phyloP scores from a whole-genome alignment of 2,113 vertebrate genomes.

The Hepsetus odoe region DNA sequence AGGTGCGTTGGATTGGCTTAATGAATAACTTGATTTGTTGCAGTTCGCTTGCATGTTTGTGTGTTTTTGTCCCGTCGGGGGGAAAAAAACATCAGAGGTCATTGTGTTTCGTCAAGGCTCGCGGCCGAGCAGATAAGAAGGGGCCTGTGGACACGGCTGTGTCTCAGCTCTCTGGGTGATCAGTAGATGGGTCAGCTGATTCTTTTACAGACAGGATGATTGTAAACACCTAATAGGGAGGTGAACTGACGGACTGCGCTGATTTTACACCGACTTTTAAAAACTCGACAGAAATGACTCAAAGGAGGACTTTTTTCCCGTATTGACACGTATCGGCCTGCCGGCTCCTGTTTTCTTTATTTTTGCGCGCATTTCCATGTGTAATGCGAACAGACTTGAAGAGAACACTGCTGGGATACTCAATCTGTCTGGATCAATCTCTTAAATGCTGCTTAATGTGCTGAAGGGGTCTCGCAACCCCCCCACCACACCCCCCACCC shows the following conservation, averaged over 20 bases:
- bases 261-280: too few species aligned
- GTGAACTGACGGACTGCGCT: too few species aligned
- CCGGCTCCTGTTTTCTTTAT: neutral
- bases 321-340: neutral
- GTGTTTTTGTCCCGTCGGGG: conserved; percentile 46
- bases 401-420: conserved; percentile 1
- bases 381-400: conserved; percentile 13
- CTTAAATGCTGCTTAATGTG: conserved; percentile 28
- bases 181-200: too few species aligned
- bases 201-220: too few species aligned
- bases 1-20: conserved; percentile 61
- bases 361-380: neutral
- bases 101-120: conserved; percentile 47
- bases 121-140: conserved; percentile 29
- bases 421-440: conserved; percentile 10
- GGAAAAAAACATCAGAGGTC: conserved; percentile 37
- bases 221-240: too few species aligned
- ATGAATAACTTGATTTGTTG: conserved; percentile 65
- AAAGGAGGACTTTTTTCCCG: neutral
- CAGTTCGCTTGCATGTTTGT: conserved; percentile 64
- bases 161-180: neutral
- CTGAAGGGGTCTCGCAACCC: conserved; percentile 37
- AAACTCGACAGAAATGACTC: neutral
- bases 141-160: neutral
- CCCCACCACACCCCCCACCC: conserved; percentile 17